Evolutionary conservation across 2,113 vertebrate genomes (phyloP).

Genomic region (Malurus melanocephalus): DNA sequence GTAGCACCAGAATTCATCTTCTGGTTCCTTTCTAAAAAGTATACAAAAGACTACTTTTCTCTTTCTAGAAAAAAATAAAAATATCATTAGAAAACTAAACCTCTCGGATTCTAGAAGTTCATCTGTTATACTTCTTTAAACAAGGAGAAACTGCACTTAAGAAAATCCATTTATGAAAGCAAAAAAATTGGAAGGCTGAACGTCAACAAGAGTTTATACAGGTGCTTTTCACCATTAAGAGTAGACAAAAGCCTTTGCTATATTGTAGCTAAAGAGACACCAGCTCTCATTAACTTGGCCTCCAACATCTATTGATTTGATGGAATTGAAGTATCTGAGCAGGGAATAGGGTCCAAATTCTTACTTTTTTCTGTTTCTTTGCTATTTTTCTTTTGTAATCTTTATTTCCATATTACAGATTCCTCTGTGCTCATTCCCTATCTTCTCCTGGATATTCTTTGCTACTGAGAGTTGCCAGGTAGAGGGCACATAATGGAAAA

Average conservation of each 20-base stretch:
- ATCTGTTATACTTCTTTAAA: neutral
- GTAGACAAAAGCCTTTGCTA: neutral
- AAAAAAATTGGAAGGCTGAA: neutral
- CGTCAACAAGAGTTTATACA: neutral
- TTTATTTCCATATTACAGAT: neutral
- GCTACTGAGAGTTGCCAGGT: neutral
- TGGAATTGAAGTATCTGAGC: neutral
- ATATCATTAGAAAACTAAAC: neutral
- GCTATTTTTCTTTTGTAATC: neutral
- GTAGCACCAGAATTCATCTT: neutral
- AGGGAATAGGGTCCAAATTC: neutral
- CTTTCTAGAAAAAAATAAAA: neutral
- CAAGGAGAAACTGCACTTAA: neutral
- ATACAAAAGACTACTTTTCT: neutral
- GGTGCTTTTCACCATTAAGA: neutral
- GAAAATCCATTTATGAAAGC: neutral
- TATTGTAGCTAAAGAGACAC: neutral
- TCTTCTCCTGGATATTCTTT: neutral
- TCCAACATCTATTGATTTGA: neutral
- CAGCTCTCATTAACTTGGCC: neutral
- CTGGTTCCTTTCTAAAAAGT: neutral
- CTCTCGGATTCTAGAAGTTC: neutral
- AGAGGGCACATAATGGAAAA: neutral
- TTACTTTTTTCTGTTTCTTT: neutral
- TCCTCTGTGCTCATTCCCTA: neutral